These are phyloP conservation scores for Patiria miniata DNA, from an alignment of 35 echinoderm and acorn worm species.

Conservation along the genomic window DNA sequence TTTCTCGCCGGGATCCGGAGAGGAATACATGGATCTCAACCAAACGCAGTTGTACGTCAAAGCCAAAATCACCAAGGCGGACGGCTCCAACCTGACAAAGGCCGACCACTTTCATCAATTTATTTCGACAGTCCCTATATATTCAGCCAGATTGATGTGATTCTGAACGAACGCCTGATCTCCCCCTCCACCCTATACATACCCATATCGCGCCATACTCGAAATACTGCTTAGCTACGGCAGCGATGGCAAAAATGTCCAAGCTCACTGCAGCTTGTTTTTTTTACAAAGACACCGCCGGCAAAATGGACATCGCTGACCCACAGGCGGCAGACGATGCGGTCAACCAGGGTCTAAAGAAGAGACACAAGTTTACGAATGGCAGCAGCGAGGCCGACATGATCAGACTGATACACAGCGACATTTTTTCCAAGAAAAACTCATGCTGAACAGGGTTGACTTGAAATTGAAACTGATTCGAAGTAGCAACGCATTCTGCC, in stretches of 20 bases:
- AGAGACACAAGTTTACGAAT: conserved; percentile 32
- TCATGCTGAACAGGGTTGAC: conserved; percentile 57
- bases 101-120: conserved; percentile 35
- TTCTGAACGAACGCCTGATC: conserved; percentile 57
- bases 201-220: conserved; percentile 53
- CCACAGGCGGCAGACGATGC: neutral
- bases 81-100: conserved; percentile 16
- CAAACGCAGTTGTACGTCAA: too few relatives aligned
- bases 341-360: conserved; percentile 56
- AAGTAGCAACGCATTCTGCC: conserved; percentile 41
- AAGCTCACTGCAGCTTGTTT: conserved; percentile 42
- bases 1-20: conserved; percentile 31
- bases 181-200: conserved; percentile 51
- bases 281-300: conserved; percentile 51
- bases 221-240: conserved; percentile 45
- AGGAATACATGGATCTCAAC: conserved; percentile 57
- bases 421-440: conserved; percentile 74
- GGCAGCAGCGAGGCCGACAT: conserved; percentile 50
- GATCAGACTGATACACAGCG: conserved; percentile 61
- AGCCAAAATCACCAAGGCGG: too few relatives aligned
- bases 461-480: conserved; percentile 45
- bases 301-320: too few relatives aligned
- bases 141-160: conserved; percentile 55
- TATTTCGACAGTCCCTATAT: conserved; percentile 62
- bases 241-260: conserved; percentile 29